phyloP scores from a whole-genome alignment of 2,797 vertebrate species.

The Kryptopterus vitreolus region DNA sequence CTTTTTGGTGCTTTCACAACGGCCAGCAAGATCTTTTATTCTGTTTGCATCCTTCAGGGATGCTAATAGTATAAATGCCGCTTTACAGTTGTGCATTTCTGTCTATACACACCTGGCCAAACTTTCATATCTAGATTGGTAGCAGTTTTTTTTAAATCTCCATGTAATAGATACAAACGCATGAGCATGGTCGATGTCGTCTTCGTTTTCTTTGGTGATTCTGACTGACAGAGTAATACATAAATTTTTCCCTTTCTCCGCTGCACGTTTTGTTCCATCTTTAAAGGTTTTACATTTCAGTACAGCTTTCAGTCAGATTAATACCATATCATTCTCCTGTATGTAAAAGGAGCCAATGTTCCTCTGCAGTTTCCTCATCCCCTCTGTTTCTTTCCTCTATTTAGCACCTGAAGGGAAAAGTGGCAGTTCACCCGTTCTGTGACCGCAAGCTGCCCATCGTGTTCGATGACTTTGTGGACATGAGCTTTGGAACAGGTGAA shows the following conservation, averaged over 20 bases:
- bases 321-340: too few species aligned
- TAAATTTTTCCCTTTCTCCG: background rate
- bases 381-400: background rate
- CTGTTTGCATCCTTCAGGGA: too few species aligned
- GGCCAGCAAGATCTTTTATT: too few species aligned
- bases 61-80: too few species aligned
- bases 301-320: background rate
- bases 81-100: too few species aligned
- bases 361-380: background rate
- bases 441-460: conserved; percentile 83
- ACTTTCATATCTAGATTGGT: too few species aligned
- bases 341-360: background rate
- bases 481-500: conserved; percentile 87
- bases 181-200: too few species aligned
- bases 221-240: background rate
- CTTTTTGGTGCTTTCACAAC: background rate
- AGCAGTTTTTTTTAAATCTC: too few species aligned
- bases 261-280: background rate
- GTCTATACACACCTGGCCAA: too few species aligned
- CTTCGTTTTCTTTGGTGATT: background rate
- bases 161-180: background rate
- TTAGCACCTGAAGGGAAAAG: conserved; percentile 82
- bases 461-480: conserved; percentile 89
- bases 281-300: background rate
- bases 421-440: conserved; percentile 82